Base-by-base conservation (phyloP, 2,888 invertebrate genomes). In the Autographa gamma region DNA sequence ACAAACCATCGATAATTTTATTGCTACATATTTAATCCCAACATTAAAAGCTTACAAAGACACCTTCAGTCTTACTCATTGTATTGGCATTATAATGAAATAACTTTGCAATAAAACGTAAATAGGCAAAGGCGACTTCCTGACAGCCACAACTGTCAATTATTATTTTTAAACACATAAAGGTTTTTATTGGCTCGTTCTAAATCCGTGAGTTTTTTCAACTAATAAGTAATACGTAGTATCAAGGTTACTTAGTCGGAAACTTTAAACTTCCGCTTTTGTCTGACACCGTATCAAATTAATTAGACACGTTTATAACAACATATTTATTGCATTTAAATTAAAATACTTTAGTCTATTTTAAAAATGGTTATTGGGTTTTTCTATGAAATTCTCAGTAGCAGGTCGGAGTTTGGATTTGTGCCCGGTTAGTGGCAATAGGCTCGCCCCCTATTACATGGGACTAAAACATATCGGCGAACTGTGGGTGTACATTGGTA, bases 231-330 rank as follows among this genome's bases (percentile, higher is more conserved):
- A 48, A 18, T 59, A n/a, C 2, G 8, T 43, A 38, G 52, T 6
- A 48, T 56, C 83, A 83, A 83, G 83, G 83, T 61, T 66, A 63
- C 52, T 43, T 63, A 31, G 59, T 73, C 60, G 48, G 60, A 71
- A 64, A 73, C 72, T 66, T 65, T 71, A 48, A 48, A 74, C 85
- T 83, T 83, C 83, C 83, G 85, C 77, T 83, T 80, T 60, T 63
- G 62, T 60, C 25, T 56, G 59, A 59, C 60, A 66, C 65, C 80
- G 74, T 75, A 67, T 63, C 56, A 72, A 84, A 84, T 79, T 84
- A 84, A 79, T 82, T 82, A 77, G 82, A 63, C 43, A 74, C 73
- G 74, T 63, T 62, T 18, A 67, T 60, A 66, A 66, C 18, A 25
- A 67, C 54, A 19, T 65, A 70, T 52, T 63, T 48, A 80, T 80